Percentiles rank a stretch among this genome's conserved stretches.
phyloP scores from a whole-genome alignment of 2,888 invertebrate genomes.

The Leucozona laternaria region DNA sequence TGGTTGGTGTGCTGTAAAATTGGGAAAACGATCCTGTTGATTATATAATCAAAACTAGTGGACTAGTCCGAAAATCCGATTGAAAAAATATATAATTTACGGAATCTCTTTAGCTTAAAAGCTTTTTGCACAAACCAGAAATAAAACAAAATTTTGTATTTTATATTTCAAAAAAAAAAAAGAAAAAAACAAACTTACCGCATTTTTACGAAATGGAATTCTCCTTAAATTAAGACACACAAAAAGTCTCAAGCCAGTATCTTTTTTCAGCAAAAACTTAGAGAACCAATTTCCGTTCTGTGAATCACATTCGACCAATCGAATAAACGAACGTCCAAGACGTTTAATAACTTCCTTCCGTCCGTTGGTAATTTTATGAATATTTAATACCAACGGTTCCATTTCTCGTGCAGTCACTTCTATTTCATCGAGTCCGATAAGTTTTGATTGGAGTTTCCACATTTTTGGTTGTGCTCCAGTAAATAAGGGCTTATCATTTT shows the following conservation, averaged over 20 bases:
- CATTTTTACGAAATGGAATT: constrained; percentile 76
- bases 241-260: constrained; percentile 85
- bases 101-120: too few relatives aligned
- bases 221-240: constrained; percentile 84
- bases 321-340: constrained; percentile 84
- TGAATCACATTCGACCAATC: constrained; percentile 89
- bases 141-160: too few relatives aligned
- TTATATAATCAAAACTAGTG: too few relatives aligned
- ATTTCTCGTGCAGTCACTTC: constrained; percentile 85
- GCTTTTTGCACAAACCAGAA: too few relatives aligned
- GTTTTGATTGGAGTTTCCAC: constrained; percentile 58
- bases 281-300: constrained; percentile 91
- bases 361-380: constrained; percentile 81
- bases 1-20: too few relatives aligned
- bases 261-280: constrained; percentile 83
- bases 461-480: constrained; percentile 50
- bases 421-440: constrained; percentile 82
- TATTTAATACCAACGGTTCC: constrained; percentile 84
- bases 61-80: too few relatives aligned
- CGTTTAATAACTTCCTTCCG: constrained; percentile 80
- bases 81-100: too few relatives aligned
- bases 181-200: constrained; percentile 12
- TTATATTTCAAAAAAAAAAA: too few relatives aligned
- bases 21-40: too few relatives aligned
- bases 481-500: constrained; percentile 22